Evolutionary conservation across 2,888 invertebrate species (phyloP).

Genomic region (Morpho achilles): DNA sequence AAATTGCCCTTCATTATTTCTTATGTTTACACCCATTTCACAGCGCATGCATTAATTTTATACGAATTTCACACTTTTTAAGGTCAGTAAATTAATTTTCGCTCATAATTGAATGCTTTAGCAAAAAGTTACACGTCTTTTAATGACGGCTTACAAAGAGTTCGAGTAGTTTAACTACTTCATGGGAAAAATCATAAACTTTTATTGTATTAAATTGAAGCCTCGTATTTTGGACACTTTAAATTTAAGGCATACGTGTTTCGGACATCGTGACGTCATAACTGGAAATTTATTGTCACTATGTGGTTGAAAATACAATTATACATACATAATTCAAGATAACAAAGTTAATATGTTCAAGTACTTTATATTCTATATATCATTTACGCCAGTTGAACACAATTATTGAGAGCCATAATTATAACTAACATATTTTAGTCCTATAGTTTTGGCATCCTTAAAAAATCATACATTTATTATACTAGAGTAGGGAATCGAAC

Average conservation of each 20-base stretch:
- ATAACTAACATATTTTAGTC: too few relatives aligned
- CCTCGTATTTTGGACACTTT: neutral
- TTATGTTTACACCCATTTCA: constrained; percentile 15
- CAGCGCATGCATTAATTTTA: constrained; percentile 18
- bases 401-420: too few relatives aligned
- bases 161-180: constrained; percentile 7
- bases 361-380: too few relatives aligned
- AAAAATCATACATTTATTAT: too few relatives aligned
- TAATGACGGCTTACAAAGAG: constrained; percentile 2
- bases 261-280: too few relatives aligned
- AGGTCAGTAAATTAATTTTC: constrained; percentile 19
- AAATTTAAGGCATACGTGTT: neutral
- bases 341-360: too few relatives aligned
- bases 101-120: constrained; percentile 12
- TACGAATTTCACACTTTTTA: constrained; percentile 24
- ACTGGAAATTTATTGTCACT: too few relatives aligned
- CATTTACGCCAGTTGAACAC: too few relatives aligned
- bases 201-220: constrained; percentile 9
- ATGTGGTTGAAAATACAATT: too few relatives aligned
- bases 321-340: too few relatives aligned
- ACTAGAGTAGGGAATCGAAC: too few relatives aligned
- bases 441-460: too few relatives aligned
- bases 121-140: constrained; percentile 2
- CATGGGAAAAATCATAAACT: constrained; percentile 6
- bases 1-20: constrained; percentile 16